A percentile compares a stretch with the other conserved stretches of the same genome.
phyloP scores from a whole-genome alignment of 2,113 vertebrate genomes.

The Urocynchramus pylzowi region DNA sequence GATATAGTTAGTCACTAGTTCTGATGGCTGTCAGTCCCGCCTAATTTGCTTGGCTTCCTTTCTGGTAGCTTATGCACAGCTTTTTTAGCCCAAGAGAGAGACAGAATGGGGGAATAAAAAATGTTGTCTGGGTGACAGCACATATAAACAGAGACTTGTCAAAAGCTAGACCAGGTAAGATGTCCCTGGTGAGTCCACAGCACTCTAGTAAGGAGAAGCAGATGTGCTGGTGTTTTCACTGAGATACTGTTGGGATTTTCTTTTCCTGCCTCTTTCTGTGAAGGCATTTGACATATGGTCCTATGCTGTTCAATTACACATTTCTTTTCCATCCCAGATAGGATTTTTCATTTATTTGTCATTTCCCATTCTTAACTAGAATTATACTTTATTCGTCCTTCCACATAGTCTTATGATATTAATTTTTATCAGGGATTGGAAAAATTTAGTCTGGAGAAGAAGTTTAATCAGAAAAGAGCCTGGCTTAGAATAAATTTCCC shows the following conservation, averaged over 20 bases:
- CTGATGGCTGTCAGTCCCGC: neutral
- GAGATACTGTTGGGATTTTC: slow-evolving; percentile 13
- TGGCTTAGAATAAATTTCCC: neutral
- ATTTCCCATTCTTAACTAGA: slow-evolving; percentile 65
- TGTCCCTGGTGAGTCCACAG: slow-evolving; percentile 12
- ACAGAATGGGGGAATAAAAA: neutral
- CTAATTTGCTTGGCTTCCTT: slow-evolving; percentile 24
- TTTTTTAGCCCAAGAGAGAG: neutral
- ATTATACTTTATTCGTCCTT: slow-evolving; percentile 63
- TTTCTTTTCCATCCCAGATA: slow-evolving; percentile 66
- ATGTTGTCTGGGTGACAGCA: neutral
- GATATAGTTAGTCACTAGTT: neutral
- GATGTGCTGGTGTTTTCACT: neutral
- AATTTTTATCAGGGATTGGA: slow-evolving; percentile 44
- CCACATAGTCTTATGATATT: slow-evolving; percentile 16
- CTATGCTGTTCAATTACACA: slow-evolving; percentile 60
- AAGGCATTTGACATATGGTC: slow-evolving; percentile 57
- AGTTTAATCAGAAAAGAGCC: slow-evolving; percentile 53
- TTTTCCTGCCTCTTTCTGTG: slow-evolving; percentile 5
- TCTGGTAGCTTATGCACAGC: neutral
- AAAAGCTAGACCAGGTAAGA: slow-evolving; percentile 31
- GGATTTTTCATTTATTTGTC: slow-evolving; percentile 71
- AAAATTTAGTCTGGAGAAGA: slow-evolving; percentile 34
- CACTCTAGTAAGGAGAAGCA: neutral
- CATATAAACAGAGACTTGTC: slow-evolving; percentile 51